A percentile compares a stretch with the other conserved stretches of the same genome.
These are phyloP conservation scores for Brachypodius melanocephalos DNA, from an alignment of 2,113 vertebrate genomes.

Conservation along the genomic window DNA sequence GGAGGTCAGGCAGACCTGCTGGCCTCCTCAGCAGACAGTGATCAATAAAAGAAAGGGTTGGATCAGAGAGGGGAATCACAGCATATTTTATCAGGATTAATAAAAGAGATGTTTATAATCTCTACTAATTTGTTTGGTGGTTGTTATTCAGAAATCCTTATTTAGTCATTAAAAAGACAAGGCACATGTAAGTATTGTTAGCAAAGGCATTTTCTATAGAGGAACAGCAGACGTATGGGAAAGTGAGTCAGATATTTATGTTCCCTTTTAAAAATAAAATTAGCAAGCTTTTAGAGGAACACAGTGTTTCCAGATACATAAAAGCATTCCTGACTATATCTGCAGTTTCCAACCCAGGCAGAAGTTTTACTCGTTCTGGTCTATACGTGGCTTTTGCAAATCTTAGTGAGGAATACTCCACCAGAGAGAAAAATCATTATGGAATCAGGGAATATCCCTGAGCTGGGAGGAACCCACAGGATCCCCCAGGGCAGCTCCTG, in stretches of 20 bases:
- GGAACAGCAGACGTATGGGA: background rate
- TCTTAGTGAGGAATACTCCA: background rate
- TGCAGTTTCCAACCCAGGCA: background rate
- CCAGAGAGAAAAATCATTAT: background rate
- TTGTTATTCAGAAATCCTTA: background rate
- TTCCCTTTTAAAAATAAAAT: constrained; percentile 21
- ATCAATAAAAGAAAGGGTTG: background rate
- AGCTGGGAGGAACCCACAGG: background rate
- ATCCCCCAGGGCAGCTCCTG: rapidly evolving
- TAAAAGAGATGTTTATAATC: background rate
- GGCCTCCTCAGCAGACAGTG: background rate
- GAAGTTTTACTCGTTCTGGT: background rate
- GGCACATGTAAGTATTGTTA: background rate
- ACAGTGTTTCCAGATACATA: background rate
- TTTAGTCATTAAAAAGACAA: constrained; percentile 8
- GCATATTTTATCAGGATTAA: background rate
- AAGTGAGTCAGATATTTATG: constrained; percentile 53
- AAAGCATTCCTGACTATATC: background rate
- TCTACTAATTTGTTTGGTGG: background rate
- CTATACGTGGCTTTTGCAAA: background rate
- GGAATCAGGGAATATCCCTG: background rate
- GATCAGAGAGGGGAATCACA: background rate
- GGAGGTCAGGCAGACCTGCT: background rate
- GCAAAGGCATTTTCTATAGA: background rate
- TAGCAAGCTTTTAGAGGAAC: constrained; percentile 27